A percentile compares a stretch with the other conserved stretches of the same genome.
These are phyloP conservation scores for Hyperopisus bebe DNA, from an alignment of 2,113 vertebrate species.

Conservation along the genomic window DNA sequence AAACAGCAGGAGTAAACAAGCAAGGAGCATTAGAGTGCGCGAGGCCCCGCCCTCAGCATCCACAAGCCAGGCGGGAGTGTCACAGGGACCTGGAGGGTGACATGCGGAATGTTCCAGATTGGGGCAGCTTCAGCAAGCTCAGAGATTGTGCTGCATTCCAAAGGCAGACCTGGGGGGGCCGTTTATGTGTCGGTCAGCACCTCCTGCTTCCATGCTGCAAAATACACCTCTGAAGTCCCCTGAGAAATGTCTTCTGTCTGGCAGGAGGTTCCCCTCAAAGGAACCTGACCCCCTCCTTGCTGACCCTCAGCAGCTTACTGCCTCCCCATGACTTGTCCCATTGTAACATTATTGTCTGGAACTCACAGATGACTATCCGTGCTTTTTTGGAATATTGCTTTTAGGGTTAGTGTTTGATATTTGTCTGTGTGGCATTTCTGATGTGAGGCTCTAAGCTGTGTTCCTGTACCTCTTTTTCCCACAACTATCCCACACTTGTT, in stretches of 20 bases:
- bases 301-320: background rate
- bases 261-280: background rate
- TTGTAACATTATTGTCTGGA: background rate
- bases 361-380: background rate
- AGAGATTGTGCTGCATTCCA: background rate
- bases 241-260: background rate
- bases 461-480: background rate
- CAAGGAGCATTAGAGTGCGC: background rate
- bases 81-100: background rate
- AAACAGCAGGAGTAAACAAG: background rate
- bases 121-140: background rate
- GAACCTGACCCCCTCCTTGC: background rate
- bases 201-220: background rate
- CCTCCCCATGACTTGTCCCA: background rate
- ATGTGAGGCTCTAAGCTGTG: background rate
- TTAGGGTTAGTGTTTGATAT: background rate
- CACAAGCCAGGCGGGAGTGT: background rate
- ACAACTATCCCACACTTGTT: background rate
- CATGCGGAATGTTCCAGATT: background rate
- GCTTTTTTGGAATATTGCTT: background rate
- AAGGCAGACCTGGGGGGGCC: constrained; percentile 22
- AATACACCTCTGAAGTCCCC: background rate
- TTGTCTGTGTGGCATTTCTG: background rate
- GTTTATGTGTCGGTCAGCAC: background rate
- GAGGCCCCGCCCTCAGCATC: background rate